These are phyloP conservation scores for Diglossa brunneiventris DNA, from an alignment of 2,113 vertebrate species.

Conservation along the genomic window DNA sequence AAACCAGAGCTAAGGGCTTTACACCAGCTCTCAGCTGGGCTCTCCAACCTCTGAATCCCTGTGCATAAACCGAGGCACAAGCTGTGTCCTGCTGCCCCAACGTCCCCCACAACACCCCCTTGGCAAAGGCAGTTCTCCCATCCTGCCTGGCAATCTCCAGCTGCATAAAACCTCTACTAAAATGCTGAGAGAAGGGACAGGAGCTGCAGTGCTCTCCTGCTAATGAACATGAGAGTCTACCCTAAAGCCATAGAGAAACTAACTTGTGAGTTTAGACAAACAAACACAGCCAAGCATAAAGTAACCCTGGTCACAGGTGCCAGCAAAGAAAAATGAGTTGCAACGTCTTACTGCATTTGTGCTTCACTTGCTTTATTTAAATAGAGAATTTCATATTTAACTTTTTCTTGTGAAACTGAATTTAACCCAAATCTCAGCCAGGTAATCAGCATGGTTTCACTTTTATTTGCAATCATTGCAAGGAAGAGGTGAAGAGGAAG, in stretches of 20 bases:
- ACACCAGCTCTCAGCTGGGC: background rate
- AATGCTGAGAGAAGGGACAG: accelerated
- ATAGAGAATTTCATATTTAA: background rate
- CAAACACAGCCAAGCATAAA: background rate
- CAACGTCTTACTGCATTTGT: background rate
- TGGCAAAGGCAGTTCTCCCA: background rate
- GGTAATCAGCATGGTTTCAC: background rate
- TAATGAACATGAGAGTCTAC: background rate
- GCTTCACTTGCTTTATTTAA: background rate
- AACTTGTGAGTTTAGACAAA: background rate
- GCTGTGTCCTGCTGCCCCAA: background rate
- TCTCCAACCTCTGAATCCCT: accelerated
- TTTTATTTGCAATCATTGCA: background rate
- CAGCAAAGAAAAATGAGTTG: background rate
- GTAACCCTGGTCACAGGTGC: background rate
- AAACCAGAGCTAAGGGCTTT: background rate
- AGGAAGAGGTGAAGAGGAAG: background rate
- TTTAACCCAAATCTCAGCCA: background rate
- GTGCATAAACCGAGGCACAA: background rate
- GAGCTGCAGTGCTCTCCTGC: background rate
- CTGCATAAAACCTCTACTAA: background rate
- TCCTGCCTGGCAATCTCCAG: background rate
- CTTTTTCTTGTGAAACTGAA: background rate
- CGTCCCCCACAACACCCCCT: background rate
- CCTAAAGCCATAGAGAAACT: background rate